A percentile compares a stretch with the other conserved stretches of the same genome.
Evolutionary conservation across 2,797 vertebrate genomes (phyloP).

Genomic region (Hemibagrus guttatus): DNA sequence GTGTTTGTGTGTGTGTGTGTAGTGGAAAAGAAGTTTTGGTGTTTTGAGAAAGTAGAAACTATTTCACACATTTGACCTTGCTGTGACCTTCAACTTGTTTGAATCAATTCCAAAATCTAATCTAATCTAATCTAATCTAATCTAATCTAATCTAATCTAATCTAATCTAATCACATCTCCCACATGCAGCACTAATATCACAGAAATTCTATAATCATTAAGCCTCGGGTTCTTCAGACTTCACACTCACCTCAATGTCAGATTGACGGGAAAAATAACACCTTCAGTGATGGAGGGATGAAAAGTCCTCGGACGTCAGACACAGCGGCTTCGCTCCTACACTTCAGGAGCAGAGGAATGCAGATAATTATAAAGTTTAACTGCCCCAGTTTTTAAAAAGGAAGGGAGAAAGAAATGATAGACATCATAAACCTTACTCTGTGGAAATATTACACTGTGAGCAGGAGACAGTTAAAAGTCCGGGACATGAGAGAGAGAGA

Average conservation of each 20-base stretch:
- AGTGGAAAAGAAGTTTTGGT: too few relatives aligned
- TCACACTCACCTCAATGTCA: not conserved
- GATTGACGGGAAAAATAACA: not conserved
- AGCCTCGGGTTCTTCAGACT: not conserved
- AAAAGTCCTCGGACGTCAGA: not conserved
- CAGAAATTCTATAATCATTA: not conserved
- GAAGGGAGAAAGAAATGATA: not conserved
- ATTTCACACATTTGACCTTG: not conserved
- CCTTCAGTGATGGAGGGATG: not conserved
- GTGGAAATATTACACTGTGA: slow-evolving; percentile 28
- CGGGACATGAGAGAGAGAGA: slow-evolving; percentile 44
- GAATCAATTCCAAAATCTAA: not conserved
- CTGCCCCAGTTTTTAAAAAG: not conserved
- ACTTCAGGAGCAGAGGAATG: not conserved
- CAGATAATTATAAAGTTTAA: not conserved
- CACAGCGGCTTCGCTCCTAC: not conserved
- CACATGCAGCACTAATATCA: not conserved
- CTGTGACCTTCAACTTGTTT: not conserved
- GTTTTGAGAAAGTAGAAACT: not conserved
- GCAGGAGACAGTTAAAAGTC: slow-evolving; percentile 53
- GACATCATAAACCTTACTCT: not conserved
- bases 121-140: too few relatives aligned
- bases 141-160: too few relatives aligned
- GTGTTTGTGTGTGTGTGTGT: too few relatives aligned
- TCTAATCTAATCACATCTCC: not conserved